Base-by-base conservation (phyloP, 2,888 invertebrate genomes). In the Ischnus inquisitorius region DNA sequence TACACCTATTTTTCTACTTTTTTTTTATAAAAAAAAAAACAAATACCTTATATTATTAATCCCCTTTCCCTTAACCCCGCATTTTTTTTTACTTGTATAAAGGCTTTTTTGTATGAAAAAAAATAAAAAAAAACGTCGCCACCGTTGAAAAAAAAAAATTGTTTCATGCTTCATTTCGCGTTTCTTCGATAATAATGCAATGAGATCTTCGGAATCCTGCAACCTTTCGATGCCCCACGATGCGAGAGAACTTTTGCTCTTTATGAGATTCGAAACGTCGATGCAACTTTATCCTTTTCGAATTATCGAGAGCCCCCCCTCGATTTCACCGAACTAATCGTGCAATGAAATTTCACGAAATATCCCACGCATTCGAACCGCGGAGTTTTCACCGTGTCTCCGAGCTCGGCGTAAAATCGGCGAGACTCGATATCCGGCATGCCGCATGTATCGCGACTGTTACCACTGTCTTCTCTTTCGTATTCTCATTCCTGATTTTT, bases 41-140 rank as follows among this genome's bases (percentile, higher is more conserved):
- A 34, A 85, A 79, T 87, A 89, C 86, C 86, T 78, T 86, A 88
- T 90, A 88, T 86, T 88, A 74, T 82, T 78, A 22, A 22, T 22
- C 22, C 10, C 10, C 22, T n/a, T n/a, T n/a, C 79, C 86, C 84
- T 90, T 92, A 93, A 91, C 88, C 90, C 91, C 89, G 92, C 92
- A 92, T 90, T 85, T 92, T 92, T 92, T 93, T 93, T 86, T 93
- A 93, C 92, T 93, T 93, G 93, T 93, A 93, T 93, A 93, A 93
- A 93, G 93, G 93, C 93, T 93, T 93, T 92, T 93, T 93, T 93
- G 90, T 92, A 92, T 91, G 91, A 89, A 87, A 88, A 85, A 88
- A 91, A 92, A 91, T 89, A 90, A 90, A 88, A 93, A 92, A 92
- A 92, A 92, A 91, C 92, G 92, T 93, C 93, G 93, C 93, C 93